Evolutionary conservation across 2,888 invertebrate genomes (phyloP).

Genomic region (Athalia circularis): DNA sequence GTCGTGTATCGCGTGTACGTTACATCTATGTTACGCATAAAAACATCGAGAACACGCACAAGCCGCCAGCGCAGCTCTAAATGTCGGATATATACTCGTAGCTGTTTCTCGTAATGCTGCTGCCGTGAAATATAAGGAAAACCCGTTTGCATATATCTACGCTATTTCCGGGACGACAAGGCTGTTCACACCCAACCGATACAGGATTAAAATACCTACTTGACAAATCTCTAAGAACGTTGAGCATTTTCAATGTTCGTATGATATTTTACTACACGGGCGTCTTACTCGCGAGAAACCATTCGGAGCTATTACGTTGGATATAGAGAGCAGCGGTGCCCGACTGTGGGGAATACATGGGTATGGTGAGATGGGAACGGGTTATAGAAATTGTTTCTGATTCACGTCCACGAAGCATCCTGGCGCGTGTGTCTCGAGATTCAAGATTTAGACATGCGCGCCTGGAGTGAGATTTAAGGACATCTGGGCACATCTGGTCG

Average conservation of each 20-base stretch:
- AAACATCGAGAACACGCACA: neutral
- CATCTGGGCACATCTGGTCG: conserved; percentile 47
- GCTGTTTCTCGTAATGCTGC: neutral
- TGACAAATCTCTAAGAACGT: conserved; percentile 14
- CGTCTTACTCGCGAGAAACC: neutral
- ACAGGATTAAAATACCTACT: conserved; percentile 15
- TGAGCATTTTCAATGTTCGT: conserved; percentile 18
- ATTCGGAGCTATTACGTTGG: neutral
- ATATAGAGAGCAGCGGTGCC: neutral
- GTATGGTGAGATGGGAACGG: too few species aligned
- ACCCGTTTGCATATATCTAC: conserved; percentile 18
- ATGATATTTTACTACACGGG: conserved; percentile 11
- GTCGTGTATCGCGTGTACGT: too few species aligned
- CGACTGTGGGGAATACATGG: neutral
- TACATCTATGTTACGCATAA: neutral
- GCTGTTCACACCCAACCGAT: conserved; percentile 31
- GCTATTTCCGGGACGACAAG: conserved; percentile 8
- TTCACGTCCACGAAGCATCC: conserved; percentile 45
- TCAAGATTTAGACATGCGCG: conserved; percentile 31
- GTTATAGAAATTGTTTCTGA: neutral
- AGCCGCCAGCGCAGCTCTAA: conserved; percentile 17
- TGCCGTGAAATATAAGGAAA: conserved; percentile 1
- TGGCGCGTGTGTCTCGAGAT: conserved; percentile 48
- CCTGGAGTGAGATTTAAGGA: conserved; percentile 42
- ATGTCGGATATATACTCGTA: conserved; percentile 9